These are phyloP conservation scores for Melitaea athalia DNA, from an alignment of 2,888 invertebrate genomes.

Conservation along the genomic window DNA sequence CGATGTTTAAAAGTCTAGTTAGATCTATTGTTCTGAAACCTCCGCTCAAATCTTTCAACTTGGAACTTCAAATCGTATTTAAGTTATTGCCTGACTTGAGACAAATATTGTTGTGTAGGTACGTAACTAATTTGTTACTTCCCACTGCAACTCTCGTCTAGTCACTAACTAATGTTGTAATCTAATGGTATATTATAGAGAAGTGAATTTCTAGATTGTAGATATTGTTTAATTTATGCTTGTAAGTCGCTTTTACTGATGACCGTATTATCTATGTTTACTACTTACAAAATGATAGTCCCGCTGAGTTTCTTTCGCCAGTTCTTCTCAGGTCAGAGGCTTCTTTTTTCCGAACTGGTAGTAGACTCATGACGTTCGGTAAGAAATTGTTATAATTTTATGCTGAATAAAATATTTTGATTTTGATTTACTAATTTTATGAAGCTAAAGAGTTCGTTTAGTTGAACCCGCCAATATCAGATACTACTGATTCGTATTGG, in stretches of 20 bases:
- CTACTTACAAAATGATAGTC: no score
- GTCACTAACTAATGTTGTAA: conserved; percentile 23
- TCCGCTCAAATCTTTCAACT: conserved; percentile 7
- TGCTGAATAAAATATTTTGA: no score
- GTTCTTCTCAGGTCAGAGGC: no score
- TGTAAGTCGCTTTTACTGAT: not conserved
- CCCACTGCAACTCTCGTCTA: conserved; percentile 22
- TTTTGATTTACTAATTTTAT: no score
- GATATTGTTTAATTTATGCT: not conserved
- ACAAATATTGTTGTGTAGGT: conserved; percentile 35
- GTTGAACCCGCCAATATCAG: no score
- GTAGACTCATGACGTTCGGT: no score
- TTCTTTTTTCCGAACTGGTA: no score
- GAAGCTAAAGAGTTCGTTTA: no score
- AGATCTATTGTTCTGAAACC: not conserved
- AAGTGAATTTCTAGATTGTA: not conserved
- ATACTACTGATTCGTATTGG: no score
- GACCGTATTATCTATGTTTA: not conserved
- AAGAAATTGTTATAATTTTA: no score
- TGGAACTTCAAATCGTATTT: conserved; percentile 1
- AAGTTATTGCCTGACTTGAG: conserved; percentile 31
- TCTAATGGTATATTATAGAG: not conserved
- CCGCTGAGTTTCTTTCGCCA: no score
- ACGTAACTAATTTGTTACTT: conserved; percentile 34
- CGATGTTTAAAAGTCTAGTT: no score